Evolutionary conservation across 2,888 invertebrate species (phyloP).

Genomic region (Heliconius charithonia): DNA sequence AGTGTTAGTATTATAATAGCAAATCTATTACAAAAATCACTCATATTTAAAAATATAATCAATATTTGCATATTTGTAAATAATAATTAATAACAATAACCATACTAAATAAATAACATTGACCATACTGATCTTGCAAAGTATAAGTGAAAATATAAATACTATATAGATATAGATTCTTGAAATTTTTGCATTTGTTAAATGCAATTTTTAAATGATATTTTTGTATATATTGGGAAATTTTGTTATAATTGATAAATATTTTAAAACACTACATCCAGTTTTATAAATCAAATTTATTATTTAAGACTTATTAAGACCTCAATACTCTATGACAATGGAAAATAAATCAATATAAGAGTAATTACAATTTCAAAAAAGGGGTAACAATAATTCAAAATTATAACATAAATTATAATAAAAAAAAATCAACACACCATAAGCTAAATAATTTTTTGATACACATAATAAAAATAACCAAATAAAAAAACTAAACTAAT

Average conservation of each 20-base stretch:
- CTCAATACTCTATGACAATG: not conserved
- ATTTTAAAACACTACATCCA: not conserved
- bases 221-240: not conserved
- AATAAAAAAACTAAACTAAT: not conserved
- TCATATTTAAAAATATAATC: not conserved
- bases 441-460: not conserved
- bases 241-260: too few species aligned
- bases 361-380: not conserved
- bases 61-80: not conserved
- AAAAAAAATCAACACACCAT: not conserved
- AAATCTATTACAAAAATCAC: too few species aligned
- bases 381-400: not conserved
- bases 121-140: not conserved
- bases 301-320: not conserved
- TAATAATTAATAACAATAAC: too few species aligned
- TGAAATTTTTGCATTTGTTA: too few species aligned
- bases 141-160: not conserved
- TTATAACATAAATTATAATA: conserved; percentile 3
- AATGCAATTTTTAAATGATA: not conserved
- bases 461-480: not conserved
- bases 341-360: not conserved
- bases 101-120: not conserved
- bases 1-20: too few species aligned
- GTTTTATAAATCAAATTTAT: not conserved
- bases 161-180: not conserved